Base-by-base conservation (phyloP, 2,888 invertebrate genomes). In the Cylindroiulus punctatus region DNA sequence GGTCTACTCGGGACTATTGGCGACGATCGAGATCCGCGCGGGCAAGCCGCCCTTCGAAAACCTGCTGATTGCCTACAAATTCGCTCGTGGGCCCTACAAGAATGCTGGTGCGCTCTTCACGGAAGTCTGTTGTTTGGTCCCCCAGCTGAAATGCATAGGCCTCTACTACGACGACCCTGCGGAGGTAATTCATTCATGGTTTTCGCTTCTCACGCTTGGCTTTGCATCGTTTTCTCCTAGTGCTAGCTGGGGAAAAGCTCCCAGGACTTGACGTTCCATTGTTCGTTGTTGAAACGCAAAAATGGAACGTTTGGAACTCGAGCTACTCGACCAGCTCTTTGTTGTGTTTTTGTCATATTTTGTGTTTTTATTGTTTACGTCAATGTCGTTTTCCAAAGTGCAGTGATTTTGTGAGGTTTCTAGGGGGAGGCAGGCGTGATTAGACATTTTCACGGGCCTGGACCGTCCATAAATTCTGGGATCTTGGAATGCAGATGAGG, bases 101-200 rank as follows among this genome's bases (percentile, higher is more conserved):
- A 89, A 91, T 85, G 89, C 90, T 84, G 91, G 91, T 7, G 88
- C 89, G 3, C 87, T 91, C 17, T 92, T 91, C 88, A 90, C 91
- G 0, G 91, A 92, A 89, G 90, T 90, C 0, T 89, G 89, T 57
- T 89, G 89, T n/a, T 87, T 91, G 40, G 90, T 90, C 3, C 91
- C 92, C 0, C 88, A 89, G 57, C 88, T 90, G 85, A 90, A 89
- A 87, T 89, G 89, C 26, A 88, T 92, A 84, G 92, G 92, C 4
- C 89, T 92, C 8, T 92, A 91, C 88, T 92, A 92, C 88, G 92
- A 92, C 88, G 90, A 91, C 88, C 91, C 91, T 0, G 89, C 90
- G 84, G 89, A 89, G 90, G 91, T 91, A 89, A 87, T n/a, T n/a
- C n/a, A n/a, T n/a, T n/a, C n/a, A n/a, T n/a, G n/a, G n/a, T n/a